Base-by-base conservation (phyloP, 2,797 vertebrate species). In the Microctenopoma steveboyesi region DNA sequence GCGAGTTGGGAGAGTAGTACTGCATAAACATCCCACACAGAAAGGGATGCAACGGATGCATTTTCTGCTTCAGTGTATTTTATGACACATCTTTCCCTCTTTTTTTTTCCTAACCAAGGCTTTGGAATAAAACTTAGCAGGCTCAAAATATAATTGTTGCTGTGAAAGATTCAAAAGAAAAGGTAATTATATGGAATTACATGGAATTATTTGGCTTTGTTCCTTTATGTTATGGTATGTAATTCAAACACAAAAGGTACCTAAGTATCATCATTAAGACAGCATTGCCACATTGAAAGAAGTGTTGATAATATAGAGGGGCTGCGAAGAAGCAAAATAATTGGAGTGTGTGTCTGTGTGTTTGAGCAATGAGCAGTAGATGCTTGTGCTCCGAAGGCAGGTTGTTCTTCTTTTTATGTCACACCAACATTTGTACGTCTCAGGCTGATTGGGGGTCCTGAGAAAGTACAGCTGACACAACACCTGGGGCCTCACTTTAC, bases 381-480 rank as follows among this genome's bases (percentile, higher is more conserved):
- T 5, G 12, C 45, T 77, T 87, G 71, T 72, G 74, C 69, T 53
- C 54, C 37, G 14, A 47, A 12, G 42, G 43, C 67, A 37, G 30
- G 37, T 53, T 51, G 58, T 65, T 74, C 40, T 49, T 28, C 72
- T 71, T 74, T 72, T 85, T 67, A 76, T 64, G 58, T 46, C 25
- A n/a, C 35, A 55, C 59, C 39, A 16, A 48, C 72, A 73, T 68
- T 68, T 79, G 60, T 81, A 64, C 75, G 68, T 78, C 69, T 76
- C 60, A 63, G 69, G 81, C 69, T 88, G 87, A 92, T 89, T 90
- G 79, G 87, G 59, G 82, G 74, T 66, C 61, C 57, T 52, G 73
- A 82, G 63, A 84, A 81, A 88, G 85, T 79, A 83, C 64, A 78
- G 63, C 66, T 71, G 78, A 78, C 78, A 67, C 43, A 40, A 72